Conservation (phyloP, 1,140 invertebrate genomes). For the Camponotus vicinus region DNA sequence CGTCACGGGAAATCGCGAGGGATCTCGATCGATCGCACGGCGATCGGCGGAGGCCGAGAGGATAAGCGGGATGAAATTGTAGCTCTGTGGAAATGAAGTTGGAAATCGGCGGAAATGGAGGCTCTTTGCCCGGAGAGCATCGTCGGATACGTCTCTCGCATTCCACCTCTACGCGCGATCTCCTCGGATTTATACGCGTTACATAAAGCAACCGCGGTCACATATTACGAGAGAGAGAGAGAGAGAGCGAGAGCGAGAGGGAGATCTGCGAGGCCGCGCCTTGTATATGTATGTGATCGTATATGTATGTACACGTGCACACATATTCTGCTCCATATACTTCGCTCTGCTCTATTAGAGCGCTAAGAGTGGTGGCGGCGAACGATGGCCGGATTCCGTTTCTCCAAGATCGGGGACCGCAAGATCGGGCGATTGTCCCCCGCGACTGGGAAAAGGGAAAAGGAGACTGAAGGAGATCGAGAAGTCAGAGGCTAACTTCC, state of each 20-base stretch:
- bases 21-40: conserved; percentile 56
- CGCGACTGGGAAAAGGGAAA: background rate
- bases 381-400: background rate
- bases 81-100: conserved; percentile 72
- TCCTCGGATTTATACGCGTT: conserved; percentile 68
- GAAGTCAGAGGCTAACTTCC: background rate
- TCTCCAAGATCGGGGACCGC: background rate
- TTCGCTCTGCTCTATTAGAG: background rate
- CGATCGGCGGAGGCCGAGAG: conserved; percentile 3
- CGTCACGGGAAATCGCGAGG: background rate
- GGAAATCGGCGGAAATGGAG: conserved; percentile 82
- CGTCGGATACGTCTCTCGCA: conserved; percentile 11
- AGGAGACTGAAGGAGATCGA: background rate
- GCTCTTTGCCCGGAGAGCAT: conserved; percentile 63
- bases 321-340: background rate
- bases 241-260: background rate
- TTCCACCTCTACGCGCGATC: conserved; percentile 12
- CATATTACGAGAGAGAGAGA: background rate
- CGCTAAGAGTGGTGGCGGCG: background rate
- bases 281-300: background rate
- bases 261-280: background rate
- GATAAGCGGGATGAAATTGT: conserved; percentile 69
- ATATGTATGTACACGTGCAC: background rate
- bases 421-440: conserved; percentile 1
- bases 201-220: conserved; percentile 55